These are phyloP conservation scores for Cryptotermes secundus DNA, from an alignment of 1,140 invertebrate species.

Conservation along the genomic window DNA sequence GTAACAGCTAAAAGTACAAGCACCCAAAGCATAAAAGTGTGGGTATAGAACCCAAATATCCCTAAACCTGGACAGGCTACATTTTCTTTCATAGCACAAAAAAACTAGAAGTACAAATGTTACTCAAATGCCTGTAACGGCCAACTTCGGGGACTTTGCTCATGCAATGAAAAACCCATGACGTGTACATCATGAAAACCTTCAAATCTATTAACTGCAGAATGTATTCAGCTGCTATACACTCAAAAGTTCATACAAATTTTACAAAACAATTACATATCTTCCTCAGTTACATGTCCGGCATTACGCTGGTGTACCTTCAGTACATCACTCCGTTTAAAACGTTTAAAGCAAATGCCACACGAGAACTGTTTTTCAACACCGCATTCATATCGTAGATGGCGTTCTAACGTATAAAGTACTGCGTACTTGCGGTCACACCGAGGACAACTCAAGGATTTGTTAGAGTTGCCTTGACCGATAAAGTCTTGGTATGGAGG, in stretches of 20 bases:
- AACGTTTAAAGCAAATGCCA: conserved; percentile 43
- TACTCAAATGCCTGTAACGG: no score
- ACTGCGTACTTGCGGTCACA: conserved; percentile 44
- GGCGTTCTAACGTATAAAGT: conserved; percentile 44
- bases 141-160: no score
- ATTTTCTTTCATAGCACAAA: no score
- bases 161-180: no score
- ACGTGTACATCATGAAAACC: no score
- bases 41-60: no score
- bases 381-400: conserved; percentile 45
- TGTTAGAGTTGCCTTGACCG: not conserved
- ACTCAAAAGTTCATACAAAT: no score
- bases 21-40: conserved; percentile 32
- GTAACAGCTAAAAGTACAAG: conserved; percentile 33
- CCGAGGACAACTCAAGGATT: conserved; percentile 39
- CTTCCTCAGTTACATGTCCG: conserved; percentile 6
- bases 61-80: no score
- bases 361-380: conserved; percentile 44
- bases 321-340: conserved; percentile 40
- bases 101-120: no score
- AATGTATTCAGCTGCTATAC: no score
- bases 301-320: conserved; percentile 36
- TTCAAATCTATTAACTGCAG: no score
- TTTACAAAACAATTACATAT: not conserved
- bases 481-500: not conserved